Conservation (phyloP, 1,140 invertebrate genomes). For the Choristoneura fumiferana region DNA sequence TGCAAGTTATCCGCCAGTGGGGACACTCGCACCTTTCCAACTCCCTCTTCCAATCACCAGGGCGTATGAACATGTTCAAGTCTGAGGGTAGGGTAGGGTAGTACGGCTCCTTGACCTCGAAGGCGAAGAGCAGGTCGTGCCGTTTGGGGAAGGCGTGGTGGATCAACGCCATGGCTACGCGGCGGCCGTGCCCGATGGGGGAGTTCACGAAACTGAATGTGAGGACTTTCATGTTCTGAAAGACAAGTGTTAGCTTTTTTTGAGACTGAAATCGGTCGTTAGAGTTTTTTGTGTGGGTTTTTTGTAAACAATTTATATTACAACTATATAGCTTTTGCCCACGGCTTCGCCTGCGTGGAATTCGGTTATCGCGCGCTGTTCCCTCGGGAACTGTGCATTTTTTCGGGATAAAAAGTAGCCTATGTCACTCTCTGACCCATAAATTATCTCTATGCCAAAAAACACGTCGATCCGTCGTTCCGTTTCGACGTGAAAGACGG, state of each 20-base stretch:
- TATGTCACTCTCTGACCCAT: too few relatives aligned
- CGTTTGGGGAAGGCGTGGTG: constrained; percentile 93
- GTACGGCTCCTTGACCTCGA: constrained; percentile 84
- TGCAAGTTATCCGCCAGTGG: constrained; percentile 72
- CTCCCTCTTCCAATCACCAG: constrained; percentile 69
- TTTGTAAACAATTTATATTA: too few relatives aligned
- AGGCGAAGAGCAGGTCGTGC: constrained; percentile 92
- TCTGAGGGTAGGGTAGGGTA: constrained; percentile 63
- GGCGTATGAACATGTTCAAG: constrained; percentile 72
- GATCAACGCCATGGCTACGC: constrained; percentile 88
- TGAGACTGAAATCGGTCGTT: neutral
- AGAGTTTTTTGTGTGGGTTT: too few relatives aligned
- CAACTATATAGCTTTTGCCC: too few relatives aligned
- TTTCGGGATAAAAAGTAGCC: too few relatives aligned
- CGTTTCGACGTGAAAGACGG: too few relatives aligned
- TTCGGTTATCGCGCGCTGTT: too few relatives aligned
- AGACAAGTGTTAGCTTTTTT: constrained; percentile 30
- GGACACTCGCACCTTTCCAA: constrained; percentile 67
- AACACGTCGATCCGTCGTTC: too few relatives aligned
- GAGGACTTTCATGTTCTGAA: constrained; percentile 91
- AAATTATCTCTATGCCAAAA: too few relatives aligned
- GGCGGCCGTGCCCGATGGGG: constrained; percentile 86
- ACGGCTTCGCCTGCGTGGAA: too few relatives aligned
- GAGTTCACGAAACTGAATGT: constrained; percentile 94
- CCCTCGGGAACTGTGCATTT: too few relatives aligned